A percentile compares a stretch with the other conserved stretches of the same genome.
Conservation (phyloP, 2,797 vertebrate genomes). For the Neosilurus hyrtlii region DNA sequence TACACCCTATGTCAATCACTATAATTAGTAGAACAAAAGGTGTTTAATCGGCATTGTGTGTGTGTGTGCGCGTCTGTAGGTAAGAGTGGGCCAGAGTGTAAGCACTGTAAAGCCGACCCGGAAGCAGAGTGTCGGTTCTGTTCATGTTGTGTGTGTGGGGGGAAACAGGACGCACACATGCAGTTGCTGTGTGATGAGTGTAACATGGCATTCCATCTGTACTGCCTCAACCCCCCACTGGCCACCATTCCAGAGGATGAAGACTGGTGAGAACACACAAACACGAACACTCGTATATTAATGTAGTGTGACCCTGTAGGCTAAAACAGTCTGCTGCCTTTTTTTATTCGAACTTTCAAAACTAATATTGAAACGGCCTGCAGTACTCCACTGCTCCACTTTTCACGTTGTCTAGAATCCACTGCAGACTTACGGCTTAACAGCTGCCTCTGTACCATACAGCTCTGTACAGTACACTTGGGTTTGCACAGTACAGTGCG, state of each 20-base stretch:
- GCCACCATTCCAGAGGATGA: constrained; percentile 94
- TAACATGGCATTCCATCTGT: constrained; percentile 99
- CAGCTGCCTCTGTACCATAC: neutral
- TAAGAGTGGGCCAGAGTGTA: constrained; percentile 96
- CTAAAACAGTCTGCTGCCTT: neutral
- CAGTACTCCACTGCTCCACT: neutral
- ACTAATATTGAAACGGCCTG: neutral
- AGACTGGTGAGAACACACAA: constrained; percentile 84
- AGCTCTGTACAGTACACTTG: neutral
- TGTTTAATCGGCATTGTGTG: constrained; percentile 13
- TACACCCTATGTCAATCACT: neutral
- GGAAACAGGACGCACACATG: constrained; percentile 97
- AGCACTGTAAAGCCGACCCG: constrained; percentile 94
- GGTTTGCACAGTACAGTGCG: neutral
- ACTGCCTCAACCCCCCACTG: constrained; percentile 96
- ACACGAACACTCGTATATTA: neutral
- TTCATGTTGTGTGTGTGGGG: constrained; percentile 94
- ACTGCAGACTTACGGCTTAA: neutral
- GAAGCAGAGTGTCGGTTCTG: constrained; percentile 92
- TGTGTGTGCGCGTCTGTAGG: constrained; percentile 68
- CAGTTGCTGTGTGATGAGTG: constrained; percentile 98
- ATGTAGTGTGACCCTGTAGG: neutral
- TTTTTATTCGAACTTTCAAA: neutral
- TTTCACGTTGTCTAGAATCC: neutral
- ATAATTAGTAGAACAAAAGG: neutral